These are phyloP conservation scores for Sesamia inferens DNA, from an alignment of 2,888 invertebrate species.

Conservation along the genomic window DNA sequence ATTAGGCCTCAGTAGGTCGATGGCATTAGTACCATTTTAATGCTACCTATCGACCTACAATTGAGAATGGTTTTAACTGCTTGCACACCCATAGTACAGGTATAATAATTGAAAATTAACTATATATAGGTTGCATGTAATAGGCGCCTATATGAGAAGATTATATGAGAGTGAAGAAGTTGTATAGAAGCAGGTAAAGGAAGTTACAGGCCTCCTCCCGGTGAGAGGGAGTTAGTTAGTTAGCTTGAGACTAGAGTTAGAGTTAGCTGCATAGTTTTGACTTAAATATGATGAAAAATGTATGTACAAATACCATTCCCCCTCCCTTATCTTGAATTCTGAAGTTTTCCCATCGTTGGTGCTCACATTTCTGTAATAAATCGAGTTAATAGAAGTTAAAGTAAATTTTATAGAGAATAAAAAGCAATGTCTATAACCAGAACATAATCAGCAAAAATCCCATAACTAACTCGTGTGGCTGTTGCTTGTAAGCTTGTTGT, in stretches of 20 bases:
- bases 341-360: constrained; percentile 24
- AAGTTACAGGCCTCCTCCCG: too few relatives aligned
- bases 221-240: too few relatives aligned
- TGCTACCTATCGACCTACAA: neutral
- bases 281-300: constrained; percentile 32
- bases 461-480: neutral
- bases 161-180: too few relatives aligned
- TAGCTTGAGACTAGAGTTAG: too few relatives aligned
- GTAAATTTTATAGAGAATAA: constrained; percentile 9
- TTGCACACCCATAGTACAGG: neutral
- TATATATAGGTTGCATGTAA: too few relatives aligned
- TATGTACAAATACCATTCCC: constrained; percentile 40
- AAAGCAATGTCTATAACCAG: neutral
- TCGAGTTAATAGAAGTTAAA: constrained; percentile 32
- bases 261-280: neutral
- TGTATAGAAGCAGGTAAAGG: too few relatives aligned
- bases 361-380: constrained; percentile 38
- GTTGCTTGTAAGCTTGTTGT: neutral
- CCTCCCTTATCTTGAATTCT: constrained; percentile 27
- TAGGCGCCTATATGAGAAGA: too few relatives aligned
- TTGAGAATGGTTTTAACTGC: neutral
- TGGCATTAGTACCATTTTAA: neutral
- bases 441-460: neutral
- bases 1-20: neutral
- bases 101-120: neutral